Conservation (phyloP, 92 coral and sea anemone species). For the Heliopora coerulea region DNA sequence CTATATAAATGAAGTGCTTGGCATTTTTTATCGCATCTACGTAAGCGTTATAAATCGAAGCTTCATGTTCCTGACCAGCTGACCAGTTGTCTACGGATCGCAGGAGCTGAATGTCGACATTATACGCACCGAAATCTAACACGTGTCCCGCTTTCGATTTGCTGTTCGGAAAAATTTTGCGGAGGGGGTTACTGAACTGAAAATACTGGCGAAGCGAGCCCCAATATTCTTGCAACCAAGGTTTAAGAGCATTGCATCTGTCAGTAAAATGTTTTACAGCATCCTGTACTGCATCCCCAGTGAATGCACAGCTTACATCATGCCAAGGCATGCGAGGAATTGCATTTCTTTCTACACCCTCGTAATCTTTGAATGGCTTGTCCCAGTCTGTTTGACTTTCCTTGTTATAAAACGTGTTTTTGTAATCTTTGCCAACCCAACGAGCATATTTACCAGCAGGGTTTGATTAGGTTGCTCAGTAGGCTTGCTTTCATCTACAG, state of each 20-base stretch:
- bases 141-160: too few species aligned
- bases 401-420: slow-evolving; percentile 49
- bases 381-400: slow-evolving; percentile 43
- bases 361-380: slow-evolving; percentile 47
- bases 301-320: slow-evolving; percentile 51
- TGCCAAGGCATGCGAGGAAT: slow-evolving; percentile 61
- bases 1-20: slow-evolving; percentile 51
- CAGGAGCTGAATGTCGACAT: slow-evolving; percentile 47
- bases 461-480: slow-evolving; percentile 13
- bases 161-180: too few species aligned
- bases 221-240: slow-evolving; percentile 40
- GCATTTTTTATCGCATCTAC: slow-evolving; percentile 48
- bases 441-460: slow-evolving; percentile 41
- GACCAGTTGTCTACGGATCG: slow-evolving; percentile 56
- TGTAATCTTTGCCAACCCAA: slow-evolving; percentile 56
- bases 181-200: too few species aligned
- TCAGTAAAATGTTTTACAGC: slow-evolving; percentile 49
- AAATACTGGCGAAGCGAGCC: slow-evolving; percentile 41
- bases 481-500: slow-evolving; percentile 23
- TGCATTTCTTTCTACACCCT: slow-evolving; percentile 43
- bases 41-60: slow-evolving; percentile 49
- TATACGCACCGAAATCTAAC: background rate
- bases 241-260: slow-evolving; percentile 46
- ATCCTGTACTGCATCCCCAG: slow-evolving; percentile 51
- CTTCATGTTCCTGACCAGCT: slow-evolving; percentile 48